Conservation (phyloP, 2,113 vertebrate genomes). For the Serilophus lunatus region DNA sequence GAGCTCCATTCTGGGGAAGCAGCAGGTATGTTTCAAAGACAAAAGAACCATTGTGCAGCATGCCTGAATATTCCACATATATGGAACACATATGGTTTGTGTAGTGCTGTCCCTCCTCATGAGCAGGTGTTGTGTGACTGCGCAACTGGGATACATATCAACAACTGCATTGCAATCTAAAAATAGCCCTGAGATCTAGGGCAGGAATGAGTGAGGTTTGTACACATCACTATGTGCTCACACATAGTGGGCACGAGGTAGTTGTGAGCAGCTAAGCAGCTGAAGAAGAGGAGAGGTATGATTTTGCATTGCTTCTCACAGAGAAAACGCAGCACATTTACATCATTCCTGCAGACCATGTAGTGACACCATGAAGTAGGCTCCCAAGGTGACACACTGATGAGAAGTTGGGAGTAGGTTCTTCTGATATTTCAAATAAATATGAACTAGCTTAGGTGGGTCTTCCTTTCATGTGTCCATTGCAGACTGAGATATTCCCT, state of each 20-base stretch:
- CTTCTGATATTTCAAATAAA: not conserved
- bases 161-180: no score
- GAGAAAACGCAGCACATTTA: not conserved
- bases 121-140: not conserved
- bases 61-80: accelerated
- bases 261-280: not conserved
- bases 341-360: not conserved
- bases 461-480: not conserved
- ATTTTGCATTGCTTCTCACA: not conserved
- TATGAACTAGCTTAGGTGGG: not conserved
- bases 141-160: not conserved
- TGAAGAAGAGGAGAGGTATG: not conserved
- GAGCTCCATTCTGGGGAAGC: not conserved
- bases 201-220: not conserved
- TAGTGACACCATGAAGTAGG: not conserved
- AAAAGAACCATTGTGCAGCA: not conserved
- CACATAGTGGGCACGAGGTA: not conserved
- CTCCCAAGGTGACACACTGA: not conserved
- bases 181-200: not conserved
- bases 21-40: not conserved
- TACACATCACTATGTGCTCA: not conserved
- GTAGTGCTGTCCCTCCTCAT: not conserved
- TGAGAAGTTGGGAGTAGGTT: not conserved
- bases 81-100: not conserved
- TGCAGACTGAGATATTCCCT: not conserved